Percentiles rank a stretch among this genome's conserved stretches.
Conservation (phyloP, 2,888 invertebrate genomes). For the Dinocampus coccinellae region DNA sequence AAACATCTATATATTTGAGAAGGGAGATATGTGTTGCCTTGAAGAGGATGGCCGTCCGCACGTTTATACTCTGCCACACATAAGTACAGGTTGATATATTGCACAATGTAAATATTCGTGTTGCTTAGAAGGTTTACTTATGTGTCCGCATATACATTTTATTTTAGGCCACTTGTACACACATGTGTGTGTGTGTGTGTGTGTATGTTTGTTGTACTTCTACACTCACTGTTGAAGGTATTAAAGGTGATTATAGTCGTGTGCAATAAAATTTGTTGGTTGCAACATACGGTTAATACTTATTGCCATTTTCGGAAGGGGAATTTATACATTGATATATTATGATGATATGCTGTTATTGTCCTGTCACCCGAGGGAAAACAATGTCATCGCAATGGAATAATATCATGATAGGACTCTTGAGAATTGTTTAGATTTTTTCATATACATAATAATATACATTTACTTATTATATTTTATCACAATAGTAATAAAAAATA, state of each 20-base stretch:
- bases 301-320: background rate
- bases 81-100: constrained; percentile 31
- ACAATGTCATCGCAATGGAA: constrained; percentile 3
- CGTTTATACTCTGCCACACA: constrained; percentile 18
- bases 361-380: constrained; percentile 4
- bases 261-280: constrained; percentile 30
- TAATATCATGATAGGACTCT: background rate
- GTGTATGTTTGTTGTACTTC: background rate
- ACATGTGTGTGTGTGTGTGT: background rate
- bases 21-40: constrained; percentile 8
- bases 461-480: background rate
- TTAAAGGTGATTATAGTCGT: constrained; percentile 28
- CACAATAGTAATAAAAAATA: background rate
- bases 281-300: constrained; percentile 1
- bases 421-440: constrained; percentile 8
- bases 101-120: constrained; percentile 17
- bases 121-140: background rate
- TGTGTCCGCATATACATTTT: background rate
- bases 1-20: background rate
- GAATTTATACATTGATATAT: background rate
- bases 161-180: background rate
- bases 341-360: background rate
- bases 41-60: constrained; percentile 25
- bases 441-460: background rate
- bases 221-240: constrained; percentile 6